These are phyloP conservation scores for Heterotilapia buettikoferi DNA, from an alignment of 2,113 vertebrate genomes.

Conservation along the genomic window DNA sequence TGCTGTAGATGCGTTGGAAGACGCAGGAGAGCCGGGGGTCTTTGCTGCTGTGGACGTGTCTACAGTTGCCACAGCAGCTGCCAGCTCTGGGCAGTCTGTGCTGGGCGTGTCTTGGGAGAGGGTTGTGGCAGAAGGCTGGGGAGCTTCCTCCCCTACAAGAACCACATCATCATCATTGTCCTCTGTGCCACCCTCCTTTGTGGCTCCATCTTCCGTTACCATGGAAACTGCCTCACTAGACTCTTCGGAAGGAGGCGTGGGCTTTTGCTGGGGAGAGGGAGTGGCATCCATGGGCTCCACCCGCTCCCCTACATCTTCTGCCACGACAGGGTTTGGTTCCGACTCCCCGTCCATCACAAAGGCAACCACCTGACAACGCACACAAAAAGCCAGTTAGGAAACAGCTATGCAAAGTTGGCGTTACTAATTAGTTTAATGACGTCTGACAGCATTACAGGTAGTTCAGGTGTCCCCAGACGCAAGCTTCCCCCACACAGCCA, in stretches of 20 bases:
- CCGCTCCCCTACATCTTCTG: constrained; percentile 67
- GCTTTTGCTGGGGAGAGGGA: constrained; percentile 69
- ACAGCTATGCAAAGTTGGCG: not conserved
- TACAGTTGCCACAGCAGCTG: not conserved
- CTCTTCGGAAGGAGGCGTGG: constrained; percentile 40
- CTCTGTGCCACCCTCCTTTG: constrained; percentile 38
- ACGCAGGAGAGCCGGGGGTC: constrained; percentile 38
- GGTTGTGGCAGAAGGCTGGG: constrained; percentile 30
- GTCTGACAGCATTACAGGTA: constrained; percentile 33
- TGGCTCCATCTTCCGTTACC: constrained; percentile 41
- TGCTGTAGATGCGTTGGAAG: constrained; percentile 29
- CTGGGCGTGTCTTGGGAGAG: constrained; percentile 21
- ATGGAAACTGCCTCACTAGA: constrained; percentile 59
- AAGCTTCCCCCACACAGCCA: not conserved
- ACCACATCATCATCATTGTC: constrained; percentile 87
- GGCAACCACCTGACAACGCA: constrained; percentile 72
- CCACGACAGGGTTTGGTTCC: constrained; percentile 69
- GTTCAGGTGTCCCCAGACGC: constrained; percentile 32
- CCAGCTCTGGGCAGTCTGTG: constrained; percentile 46
- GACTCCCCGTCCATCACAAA: constrained; percentile 84
- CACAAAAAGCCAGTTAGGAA: constrained; percentile 17
- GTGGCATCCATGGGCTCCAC: constrained; percentile 82
- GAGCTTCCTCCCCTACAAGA: constrained; percentile 82
- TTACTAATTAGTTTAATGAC: not conserved
- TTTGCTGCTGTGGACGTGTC: constrained; percentile 3